phyloP scores from a whole-genome alignment of 2,113 vertebrate species.

The Engraulis encrasicolus region DNA sequence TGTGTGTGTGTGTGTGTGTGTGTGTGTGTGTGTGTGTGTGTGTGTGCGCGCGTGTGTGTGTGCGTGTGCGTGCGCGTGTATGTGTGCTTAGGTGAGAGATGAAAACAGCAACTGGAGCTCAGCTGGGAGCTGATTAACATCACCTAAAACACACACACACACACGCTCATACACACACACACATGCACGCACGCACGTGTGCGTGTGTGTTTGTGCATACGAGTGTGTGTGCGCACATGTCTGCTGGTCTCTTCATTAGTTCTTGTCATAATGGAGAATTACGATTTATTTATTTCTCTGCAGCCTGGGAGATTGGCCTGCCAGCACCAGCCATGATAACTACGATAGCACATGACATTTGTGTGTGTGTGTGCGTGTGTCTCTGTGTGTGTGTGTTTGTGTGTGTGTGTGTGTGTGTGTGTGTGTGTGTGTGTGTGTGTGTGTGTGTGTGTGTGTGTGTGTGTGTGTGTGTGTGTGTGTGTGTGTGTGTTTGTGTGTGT shows the following conservation, averaged over 20 bases:
- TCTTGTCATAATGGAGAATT: neutral
- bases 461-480: neutral
- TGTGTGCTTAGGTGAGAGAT: no score
- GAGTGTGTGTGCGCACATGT: no score
- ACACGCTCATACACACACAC: neutral
- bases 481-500: neutral
- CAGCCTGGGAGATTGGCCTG: neutral
- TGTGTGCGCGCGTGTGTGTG: neutral
- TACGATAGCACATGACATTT: neutral
- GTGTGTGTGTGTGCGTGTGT: neutral
- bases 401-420: neutral
- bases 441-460: neutral
- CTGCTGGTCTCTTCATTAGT: neutral
- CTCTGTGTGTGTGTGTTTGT: neutral
- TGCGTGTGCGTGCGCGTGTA: no score
- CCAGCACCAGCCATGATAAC: neutral
- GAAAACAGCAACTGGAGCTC: neutral
- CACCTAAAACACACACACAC: neutral
- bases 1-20: neutral
- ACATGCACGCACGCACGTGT: neutral
- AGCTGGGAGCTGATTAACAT: neutral
- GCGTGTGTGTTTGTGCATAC: neutral
- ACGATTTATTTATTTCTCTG: neutral
- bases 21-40: slow-evolving; percentile 23
- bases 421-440: slow-evolving; percentile 3